Percentiles rank a stretch among this genome's conserved stretches.
Conservation (phyloP, 2,797 vertebrate genomes). For the Sarcoramphus papa region DNA sequence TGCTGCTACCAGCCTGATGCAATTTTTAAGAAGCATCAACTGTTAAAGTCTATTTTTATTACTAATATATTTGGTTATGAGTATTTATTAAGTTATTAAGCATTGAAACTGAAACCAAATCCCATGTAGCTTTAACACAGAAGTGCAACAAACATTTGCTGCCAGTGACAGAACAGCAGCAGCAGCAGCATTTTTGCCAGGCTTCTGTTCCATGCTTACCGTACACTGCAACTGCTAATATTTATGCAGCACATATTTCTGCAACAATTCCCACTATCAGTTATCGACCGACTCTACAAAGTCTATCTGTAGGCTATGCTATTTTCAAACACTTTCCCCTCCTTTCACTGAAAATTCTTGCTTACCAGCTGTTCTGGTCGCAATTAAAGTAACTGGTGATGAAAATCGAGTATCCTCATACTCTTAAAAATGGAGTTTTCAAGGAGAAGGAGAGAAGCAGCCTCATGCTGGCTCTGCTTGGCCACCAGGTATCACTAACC, state of each 20-base stretch:
- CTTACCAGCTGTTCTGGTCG: not conserved
- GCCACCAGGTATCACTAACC: not conserved
- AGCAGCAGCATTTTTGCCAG: not conserved
- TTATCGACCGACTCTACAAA: not conserved
- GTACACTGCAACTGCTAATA: not conserved
- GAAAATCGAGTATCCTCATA: not conserved
- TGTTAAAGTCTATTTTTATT: not conserved
- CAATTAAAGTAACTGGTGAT: not conserved
- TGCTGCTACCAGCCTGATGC: not conserved
- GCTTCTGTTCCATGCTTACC: not conserved
- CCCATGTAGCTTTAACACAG: not conserved
- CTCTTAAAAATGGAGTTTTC: not conserved
- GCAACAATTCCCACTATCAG: not conserved
- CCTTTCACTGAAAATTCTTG: not conserved
- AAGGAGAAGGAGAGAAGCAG: not conserved
- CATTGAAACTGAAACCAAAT: not conserved
- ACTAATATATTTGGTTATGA: not conserved
- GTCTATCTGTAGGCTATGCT: not conserved
- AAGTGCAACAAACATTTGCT: not conserved
- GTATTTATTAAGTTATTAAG: not conserved
- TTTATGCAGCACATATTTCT: not conserved
- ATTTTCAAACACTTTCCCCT: not conserved
- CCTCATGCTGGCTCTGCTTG: not conserved
- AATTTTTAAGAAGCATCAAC: not conserved
- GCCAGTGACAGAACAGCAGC: not conserved